phyloP scores from a whole-genome alignment of 2,797 vertebrate genomes.

The Sebastes dallii region DNA sequence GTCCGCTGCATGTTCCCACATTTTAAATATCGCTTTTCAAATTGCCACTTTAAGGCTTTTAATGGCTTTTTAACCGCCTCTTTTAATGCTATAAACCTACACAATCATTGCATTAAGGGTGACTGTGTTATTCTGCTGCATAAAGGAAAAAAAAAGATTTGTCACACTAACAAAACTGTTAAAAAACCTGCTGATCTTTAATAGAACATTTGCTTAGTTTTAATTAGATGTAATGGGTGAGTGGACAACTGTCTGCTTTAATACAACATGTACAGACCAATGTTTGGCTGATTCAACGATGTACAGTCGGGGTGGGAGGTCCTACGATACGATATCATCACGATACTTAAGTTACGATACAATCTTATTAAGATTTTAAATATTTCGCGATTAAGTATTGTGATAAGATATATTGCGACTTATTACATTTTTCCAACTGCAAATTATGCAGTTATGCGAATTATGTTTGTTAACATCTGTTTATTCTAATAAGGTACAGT shows the following conservation, averaged over 20 bases:
- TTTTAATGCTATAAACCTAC: not conserved
- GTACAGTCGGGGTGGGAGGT: not conserved
- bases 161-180: not conserved
- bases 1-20: conserved; percentile 1
- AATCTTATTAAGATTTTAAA: no score
- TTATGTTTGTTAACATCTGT: no score
- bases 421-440: no score
- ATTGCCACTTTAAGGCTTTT: not conserved
- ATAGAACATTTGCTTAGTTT: not conserved
- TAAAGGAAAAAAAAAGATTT: not conserved
- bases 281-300: not conserved
- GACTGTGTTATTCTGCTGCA: not conserved
- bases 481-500: no score
- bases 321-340: no score
- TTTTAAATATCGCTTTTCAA: conserved; percentile 32
- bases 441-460: no score
- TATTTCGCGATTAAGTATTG: no score
- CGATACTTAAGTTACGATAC: no score
- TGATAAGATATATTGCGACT: no score
- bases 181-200: not conserved
- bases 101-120: not conserved
- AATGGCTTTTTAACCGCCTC: not conserved
- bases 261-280: not conserved
- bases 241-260: not conserved
- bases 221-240: not conserved